These are phyloP conservation scores for Lepidothrix coronata DNA, from an alignment of 2,113 vertebrate genomes.

Conservation along the genomic window DNA sequence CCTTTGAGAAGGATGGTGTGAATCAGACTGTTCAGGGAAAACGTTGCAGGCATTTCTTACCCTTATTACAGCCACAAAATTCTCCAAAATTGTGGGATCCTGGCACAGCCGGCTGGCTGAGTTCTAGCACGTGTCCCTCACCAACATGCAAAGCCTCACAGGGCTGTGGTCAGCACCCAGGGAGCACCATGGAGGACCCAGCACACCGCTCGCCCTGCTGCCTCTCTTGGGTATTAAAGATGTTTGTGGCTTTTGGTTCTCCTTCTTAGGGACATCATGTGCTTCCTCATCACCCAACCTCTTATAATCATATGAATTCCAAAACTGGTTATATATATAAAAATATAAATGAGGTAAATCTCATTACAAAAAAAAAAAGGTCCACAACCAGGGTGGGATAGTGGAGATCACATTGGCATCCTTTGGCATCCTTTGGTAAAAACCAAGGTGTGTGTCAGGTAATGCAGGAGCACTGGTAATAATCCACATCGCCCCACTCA, in stretches of 20 bases:
- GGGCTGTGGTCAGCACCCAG: neutral
- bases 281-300: neutral
- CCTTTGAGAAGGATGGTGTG: neutral
- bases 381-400: rapidly evolving
- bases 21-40: neutral
- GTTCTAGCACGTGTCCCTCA: rapidly evolving
- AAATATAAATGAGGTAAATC: neutral
- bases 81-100: neutral
- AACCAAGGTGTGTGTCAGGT: neutral
- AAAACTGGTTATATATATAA: neutral
- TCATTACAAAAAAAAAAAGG: neutral
- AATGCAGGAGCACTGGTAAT: neutral
- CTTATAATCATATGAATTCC: neutral
- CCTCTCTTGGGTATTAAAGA: neutral
- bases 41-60: neutral
- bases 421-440: neutral
- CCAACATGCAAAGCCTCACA: neutral
- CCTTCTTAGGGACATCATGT: neutral
- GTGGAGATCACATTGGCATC: neutral
- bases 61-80: neutral
- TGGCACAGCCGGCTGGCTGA: neutral
- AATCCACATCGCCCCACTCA: neutral
- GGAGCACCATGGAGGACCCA: neutral
- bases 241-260: neutral
- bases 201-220: neutral